These are phyloP conservation scores for Aphaenogaster ashmeadi DNA, from an alignment of 1,140 invertebrate genomes.

Conservation along the genomic window DNA sequence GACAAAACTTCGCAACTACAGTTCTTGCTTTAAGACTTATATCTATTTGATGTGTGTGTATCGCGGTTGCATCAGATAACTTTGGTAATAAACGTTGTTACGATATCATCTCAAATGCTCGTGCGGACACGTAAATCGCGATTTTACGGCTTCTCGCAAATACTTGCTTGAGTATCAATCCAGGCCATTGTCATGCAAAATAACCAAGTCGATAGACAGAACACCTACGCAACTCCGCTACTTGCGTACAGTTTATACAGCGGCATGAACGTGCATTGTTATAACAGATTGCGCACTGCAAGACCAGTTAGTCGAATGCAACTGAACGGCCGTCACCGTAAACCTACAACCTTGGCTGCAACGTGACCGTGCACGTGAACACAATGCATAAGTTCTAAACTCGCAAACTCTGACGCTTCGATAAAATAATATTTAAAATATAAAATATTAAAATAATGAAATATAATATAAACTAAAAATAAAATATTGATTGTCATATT, in stretches of 20 bases:
- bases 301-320: slow-evolving; percentile 55
- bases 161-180: slow-evolving; percentile 26
- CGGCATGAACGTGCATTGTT: slow-evolving; percentile 27
- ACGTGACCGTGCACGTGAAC: neutral
- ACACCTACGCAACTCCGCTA: neutral
- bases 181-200: slow-evolving; percentile 13
- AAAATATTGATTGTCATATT: neutral
- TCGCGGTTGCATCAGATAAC: neutral
- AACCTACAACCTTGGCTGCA: slow-evolving; percentile 5
- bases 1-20: neutral
- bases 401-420: neutral
- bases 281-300: neutral
- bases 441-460: neutral
- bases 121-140: neutral
- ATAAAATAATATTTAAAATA: slow-evolving; percentile 10
- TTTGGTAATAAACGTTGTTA: neutral
- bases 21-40: neutral
- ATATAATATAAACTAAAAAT: neutral
- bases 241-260: neutral
- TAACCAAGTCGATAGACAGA: slow-evolving; percentile 1
- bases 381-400: neutral
- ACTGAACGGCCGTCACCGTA: slow-evolving; percentile 10
- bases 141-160: slow-evolving; percentile 40
- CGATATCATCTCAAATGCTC: neutral
- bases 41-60: slow-evolving; percentile 4